Base-by-base conservation (phyloP, 2,888 invertebrate species). In the Beris chalybata region DNA sequence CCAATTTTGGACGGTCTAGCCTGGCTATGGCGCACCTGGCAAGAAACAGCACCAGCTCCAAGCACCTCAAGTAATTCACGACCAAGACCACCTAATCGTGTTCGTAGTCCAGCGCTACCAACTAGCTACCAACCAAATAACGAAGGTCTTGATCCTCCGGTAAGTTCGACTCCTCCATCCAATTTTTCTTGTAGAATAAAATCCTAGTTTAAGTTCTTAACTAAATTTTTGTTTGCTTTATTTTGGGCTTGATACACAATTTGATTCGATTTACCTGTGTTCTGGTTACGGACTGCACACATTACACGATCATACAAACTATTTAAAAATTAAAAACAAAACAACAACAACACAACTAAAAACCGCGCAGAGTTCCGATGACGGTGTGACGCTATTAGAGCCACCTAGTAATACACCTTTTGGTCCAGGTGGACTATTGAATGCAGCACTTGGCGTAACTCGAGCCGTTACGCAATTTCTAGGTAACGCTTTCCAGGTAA, bases 401-500 rank as follows among this genome's bases (percentile, higher is more conserved):
- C 61, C 54, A 53, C 64, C 64, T 64, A 64, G 64, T 64, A 64
- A 64, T 45, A 32, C 53, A 45, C 64, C 64, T 54, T 54, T 64
- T 45, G 43, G 15, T 22, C 54, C 64, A 64, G 65, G 65, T 57
- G 65, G 65, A 11, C 65, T 65, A 22, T 85, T 90, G 58, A 88
- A 86, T 65, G 89, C 90, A 15, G 90, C 90, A 67, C 87, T 90
- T 72, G 89, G 90, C 74, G 89, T 90, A 69, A 90, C 90, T 32
- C 85, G 88, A 78, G 89, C 89, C 2, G 89, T 91, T 77, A 89
- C 90, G 68, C 87, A 88, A 78, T 90, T 91, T 80, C 83, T 91
- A 74, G 90, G 90, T 73, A 87, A 88, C 74, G 90, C 91, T 65
- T 85, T 91, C 75, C 89, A 90, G 86, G 91, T 91, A 70, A 72